phyloP scores from a whole-genome alignment of 2,113 vertebrate genomes.

The Orcinus orca region DNA sequence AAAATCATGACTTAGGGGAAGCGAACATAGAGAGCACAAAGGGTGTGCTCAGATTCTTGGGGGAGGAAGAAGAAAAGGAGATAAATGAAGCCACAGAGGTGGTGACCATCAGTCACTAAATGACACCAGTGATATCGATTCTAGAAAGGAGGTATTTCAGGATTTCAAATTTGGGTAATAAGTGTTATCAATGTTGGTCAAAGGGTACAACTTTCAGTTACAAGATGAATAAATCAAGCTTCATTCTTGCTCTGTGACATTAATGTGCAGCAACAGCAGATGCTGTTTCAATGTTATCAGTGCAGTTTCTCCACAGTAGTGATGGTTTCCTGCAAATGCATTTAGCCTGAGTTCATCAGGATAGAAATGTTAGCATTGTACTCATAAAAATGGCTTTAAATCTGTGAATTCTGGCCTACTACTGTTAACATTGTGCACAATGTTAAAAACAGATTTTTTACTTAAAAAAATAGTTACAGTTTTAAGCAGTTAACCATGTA shows the following conservation, averaged over 20 bases:
- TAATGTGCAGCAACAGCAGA: not conserved
- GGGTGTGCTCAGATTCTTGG: not conserved
- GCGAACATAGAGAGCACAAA: not conserved
- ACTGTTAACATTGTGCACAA: not conserved
- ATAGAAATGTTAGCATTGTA: not conserved
- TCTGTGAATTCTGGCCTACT: not conserved
- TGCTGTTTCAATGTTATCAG: not conserved
- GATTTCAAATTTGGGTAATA: not conserved
- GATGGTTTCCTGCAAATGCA: not conserved
- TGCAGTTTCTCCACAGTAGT: not conserved
- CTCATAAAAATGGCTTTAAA: not conserved
- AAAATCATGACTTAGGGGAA: not conserved
- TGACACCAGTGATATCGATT: too few species aligned
- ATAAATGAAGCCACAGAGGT: too few species aligned
- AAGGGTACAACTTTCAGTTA: not conserved
- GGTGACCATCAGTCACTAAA: too few species aligned
- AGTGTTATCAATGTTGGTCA: not conserved
- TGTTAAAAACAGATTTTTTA: not conserved
- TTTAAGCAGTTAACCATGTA: not conserved
- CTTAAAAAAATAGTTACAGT: not conserved
- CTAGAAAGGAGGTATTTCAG: too few species aligned
- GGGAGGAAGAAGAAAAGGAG: too few species aligned
- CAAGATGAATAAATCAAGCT: not conserved
- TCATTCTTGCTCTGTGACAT: not conserved
- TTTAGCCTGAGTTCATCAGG: not conserved